Conservation (phyloP, 2,888 invertebrate genomes). For the Cheilosia pagana region DNA sequence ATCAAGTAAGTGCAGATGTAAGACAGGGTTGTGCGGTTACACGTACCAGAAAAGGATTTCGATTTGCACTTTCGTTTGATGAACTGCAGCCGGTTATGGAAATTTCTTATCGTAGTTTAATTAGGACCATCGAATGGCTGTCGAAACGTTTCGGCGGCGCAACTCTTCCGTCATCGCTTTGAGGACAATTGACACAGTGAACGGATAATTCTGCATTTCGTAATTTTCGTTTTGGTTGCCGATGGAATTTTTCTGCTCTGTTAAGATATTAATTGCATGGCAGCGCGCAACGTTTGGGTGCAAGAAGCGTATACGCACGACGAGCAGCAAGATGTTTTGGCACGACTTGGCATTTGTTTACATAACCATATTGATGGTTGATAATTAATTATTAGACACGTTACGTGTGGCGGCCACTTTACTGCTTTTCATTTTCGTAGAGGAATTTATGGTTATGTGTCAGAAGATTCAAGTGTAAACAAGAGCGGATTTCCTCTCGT, state of each 20-base stretch:
- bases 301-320: slow-evolving; percentile 18
- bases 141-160: slow-evolving; percentile 1
- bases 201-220: slow-evolving; percentile 36
- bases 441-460: too few species aligned
- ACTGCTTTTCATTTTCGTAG: too few species aligned
- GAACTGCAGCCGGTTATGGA: too few species aligned
- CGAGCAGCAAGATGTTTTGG: neutral
- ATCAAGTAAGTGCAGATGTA: neutral
- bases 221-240: slow-evolving; percentile 26
- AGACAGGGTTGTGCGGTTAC: neutral
- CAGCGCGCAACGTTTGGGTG: slow-evolving; percentile 17
- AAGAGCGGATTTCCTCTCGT: too few species aligned
- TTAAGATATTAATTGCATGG: slow-evolving; percentile 47
- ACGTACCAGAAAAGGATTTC: neutral
- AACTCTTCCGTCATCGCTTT: slow-evolving; percentile 47
- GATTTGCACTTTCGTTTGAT: neutral
- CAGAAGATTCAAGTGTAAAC: too few species aligned
- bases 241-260: slow-evolving; percentile 57
- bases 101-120: too few species aligned
- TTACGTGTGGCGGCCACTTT: too few species aligned
- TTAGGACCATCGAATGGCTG: neutral
- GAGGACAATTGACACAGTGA: slow-evolving; percentile 51
- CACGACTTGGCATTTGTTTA: neutral
- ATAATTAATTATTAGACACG: too few species aligned
- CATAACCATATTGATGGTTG: too few species aligned